These are phyloP conservation scores for Corythornis cristatus DNA, from an alignment of 2,113 vertebrate genomes.

Conservation along the genomic window DNA sequence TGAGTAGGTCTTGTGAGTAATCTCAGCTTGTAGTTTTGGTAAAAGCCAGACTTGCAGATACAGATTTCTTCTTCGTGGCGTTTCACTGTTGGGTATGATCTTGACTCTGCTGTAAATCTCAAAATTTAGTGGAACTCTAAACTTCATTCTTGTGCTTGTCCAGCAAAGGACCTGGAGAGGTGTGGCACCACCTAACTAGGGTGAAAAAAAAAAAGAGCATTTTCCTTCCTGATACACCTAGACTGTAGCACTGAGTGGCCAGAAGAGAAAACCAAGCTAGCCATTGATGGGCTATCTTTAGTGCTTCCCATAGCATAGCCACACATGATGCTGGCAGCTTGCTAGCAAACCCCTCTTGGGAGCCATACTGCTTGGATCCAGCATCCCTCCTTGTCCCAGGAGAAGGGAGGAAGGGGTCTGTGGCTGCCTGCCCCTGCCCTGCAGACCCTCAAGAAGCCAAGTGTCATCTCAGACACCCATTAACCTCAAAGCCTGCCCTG, in stretches of 20 bases:
- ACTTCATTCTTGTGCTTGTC: background rate
- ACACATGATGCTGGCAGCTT: accelerated
- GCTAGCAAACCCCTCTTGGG: background rate
- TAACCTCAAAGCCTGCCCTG: background rate
- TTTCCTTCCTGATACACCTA: background rate
- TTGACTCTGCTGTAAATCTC: background rate
- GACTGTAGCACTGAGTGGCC: background rate
- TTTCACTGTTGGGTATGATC: background rate
- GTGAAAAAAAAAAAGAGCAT: background rate
- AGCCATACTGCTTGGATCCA: background rate
- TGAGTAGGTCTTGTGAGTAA: background rate
- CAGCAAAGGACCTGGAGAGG: background rate
- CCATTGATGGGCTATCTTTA: background rate
- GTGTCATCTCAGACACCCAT: background rate
- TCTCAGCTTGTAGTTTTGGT: background rate
- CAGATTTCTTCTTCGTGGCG: background rate
- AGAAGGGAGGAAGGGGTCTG: background rate
- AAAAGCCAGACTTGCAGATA: background rate
- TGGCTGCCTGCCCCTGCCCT: background rate
- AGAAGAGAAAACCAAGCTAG: background rate
- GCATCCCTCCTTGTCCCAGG: background rate
- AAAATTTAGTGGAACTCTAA: background rate
- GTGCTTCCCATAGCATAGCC: background rate
- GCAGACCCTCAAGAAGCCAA: background rate
- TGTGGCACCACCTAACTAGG: background rate